phyloP scores from a whole-genome alignment of 1,140 invertebrate genomes.

The Drusus annulatus region DNA sequence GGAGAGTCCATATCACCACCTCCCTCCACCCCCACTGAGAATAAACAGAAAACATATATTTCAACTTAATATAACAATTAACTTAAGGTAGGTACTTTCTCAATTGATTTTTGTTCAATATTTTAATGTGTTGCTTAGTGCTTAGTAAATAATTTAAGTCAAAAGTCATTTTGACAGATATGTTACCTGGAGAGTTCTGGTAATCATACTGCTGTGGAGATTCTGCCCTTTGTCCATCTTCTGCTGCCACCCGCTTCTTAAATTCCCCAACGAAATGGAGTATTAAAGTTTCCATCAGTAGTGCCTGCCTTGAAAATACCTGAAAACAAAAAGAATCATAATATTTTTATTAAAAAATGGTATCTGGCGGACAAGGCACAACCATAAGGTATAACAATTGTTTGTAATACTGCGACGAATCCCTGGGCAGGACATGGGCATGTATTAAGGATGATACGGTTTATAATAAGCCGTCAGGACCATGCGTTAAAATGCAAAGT shows the following conservation, averaged over 20 bases:
- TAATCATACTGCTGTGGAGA: constrained; percentile 57
- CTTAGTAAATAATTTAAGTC: too few relatives aligned
- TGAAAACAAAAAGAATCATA: constrained; percentile 62
- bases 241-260: constrained; percentile 66
- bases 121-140: too few relatives aligned
- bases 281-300: constrained; percentile 94
- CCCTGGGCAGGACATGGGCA: too few relatives aligned
- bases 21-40: constrained; percentile 67
- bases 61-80: background rate
- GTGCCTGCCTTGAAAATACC: constrained; percentile 91
- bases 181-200: constrained; percentile 55
- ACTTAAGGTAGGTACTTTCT: too few relatives aligned
- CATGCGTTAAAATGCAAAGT: too few relatives aligned
- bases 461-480: too few relatives aligned
- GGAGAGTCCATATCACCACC: constrained; percentile 88
- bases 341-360: too few relatives aligned
- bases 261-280: constrained; percentile 87
- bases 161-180: background rate
- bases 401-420: too few relatives aligned
- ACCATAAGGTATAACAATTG: too few relatives aligned
- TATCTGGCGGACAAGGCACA: too few relatives aligned
- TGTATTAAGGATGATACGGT: too few relatives aligned
- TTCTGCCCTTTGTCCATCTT: constrained; percentile 55
- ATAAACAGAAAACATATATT: background rate
- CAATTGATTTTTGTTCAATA: too few relatives aligned